These are phyloP conservation scores for Atrichornis clamosus DNA, from an alignment of 2,113 vertebrate genomes.

Conservation along the genomic window DNA sequence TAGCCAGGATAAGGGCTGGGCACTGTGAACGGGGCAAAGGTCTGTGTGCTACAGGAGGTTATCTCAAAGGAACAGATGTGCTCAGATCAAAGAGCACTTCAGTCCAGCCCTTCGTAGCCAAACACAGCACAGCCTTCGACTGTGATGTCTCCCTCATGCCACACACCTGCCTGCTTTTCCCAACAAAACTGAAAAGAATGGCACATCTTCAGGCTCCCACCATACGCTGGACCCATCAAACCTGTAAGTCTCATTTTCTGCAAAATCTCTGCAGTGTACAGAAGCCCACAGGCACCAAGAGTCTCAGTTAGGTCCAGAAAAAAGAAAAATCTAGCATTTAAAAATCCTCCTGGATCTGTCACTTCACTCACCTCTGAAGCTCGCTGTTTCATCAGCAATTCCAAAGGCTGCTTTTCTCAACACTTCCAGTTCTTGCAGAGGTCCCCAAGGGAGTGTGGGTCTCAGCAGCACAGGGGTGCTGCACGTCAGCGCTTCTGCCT, in stretches of 20 bases:
- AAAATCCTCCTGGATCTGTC: background rate
- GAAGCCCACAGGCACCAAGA: background rate
- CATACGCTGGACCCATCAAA: accelerated
- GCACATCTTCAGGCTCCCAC: background rate
- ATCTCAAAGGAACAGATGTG: background rate
- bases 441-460: background rate
- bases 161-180: background rate
- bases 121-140: accelerated
- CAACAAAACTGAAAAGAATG: accelerated
- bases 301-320: background rate
- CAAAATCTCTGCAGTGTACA: background rate
- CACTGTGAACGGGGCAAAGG: background rate
- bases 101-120: background rate
- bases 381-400: background rate
- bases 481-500: background rate
- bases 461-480: background rate
- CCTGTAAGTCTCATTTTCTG: background rate
- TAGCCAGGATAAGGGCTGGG: background rate
- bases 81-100: background rate
- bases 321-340: background rate
- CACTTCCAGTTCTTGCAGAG: background rate
- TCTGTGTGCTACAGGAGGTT: background rate
- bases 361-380: background rate
- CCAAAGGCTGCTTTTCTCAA: background rate
- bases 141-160: background rate